A percentile compares a stretch with the other conserved stretches of the same genome.
These are phyloP conservation scores for Pollenia angustigena DNA, from an alignment of 2,888 invertebrate genomes.

Conservation along the genomic window DNA sequence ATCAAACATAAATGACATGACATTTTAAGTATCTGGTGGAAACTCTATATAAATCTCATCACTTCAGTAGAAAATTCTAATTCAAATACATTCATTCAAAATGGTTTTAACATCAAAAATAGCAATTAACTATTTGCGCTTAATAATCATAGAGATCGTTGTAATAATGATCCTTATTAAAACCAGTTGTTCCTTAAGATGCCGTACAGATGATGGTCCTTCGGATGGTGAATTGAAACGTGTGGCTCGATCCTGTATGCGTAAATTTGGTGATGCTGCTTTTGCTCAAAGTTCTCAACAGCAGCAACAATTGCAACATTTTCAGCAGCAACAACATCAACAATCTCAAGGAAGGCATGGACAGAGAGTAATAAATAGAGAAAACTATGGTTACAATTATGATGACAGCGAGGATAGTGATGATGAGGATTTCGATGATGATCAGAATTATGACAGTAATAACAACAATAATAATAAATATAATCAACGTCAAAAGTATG, in stretches of 20 bases:
- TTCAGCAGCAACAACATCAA: conserved; percentile 45
- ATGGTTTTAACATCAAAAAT: background rate
- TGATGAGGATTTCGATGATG: conserved; percentile 77
- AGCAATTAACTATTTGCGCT: background rate
- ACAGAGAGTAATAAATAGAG: conserved; percentile 57
- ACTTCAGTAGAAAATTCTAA: background rate
- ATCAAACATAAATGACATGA: conserved; percentile 17
- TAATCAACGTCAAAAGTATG: conserved; percentile 60
- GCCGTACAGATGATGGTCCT: conserved; percentile 86
- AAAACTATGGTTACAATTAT: conserved; percentile 56
- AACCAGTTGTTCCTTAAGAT: conserved; percentile 83
- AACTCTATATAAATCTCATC: conserved; percentile 45
- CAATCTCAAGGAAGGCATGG: conserved; percentile 47
- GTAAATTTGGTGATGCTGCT: conserved; percentile 79
- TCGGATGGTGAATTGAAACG: conserved; percentile 86
- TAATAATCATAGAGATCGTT: conserved; percentile 18
- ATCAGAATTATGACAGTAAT: conserved; percentile 64
- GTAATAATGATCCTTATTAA: background rate
- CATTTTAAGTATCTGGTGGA: background rate
- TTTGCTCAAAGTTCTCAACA: conserved; percentile 51
- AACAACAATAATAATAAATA: conserved; percentile 60
- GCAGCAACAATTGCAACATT: conserved; percentile 45
- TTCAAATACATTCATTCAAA: background rate
- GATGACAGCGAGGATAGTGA: conserved; percentile 61
- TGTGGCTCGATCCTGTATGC: conserved; percentile 86